Percentiles rank a stretch among this genome's conserved stretches.
phyloP scores from a whole-genome alignment of 2,113 vertebrate genomes.

The Cynopterus brachyotis region DNA sequence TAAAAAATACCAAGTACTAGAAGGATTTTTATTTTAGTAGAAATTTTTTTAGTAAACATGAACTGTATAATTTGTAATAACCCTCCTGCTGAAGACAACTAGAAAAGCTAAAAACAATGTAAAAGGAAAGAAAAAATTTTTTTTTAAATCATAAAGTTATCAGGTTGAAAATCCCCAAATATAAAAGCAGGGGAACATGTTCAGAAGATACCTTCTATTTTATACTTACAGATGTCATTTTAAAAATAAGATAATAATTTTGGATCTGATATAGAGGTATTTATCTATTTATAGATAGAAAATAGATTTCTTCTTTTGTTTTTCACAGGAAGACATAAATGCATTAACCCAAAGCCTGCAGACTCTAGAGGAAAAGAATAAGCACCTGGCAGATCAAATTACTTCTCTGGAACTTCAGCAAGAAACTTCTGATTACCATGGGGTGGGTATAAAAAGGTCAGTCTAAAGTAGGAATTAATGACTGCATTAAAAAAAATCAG shows the following conservation, averaged over 20 bases:
- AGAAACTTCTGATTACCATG: constrained; percentile 70
- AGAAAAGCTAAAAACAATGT: not conserved
- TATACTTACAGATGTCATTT: not conserved
- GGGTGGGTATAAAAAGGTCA: constrained; percentile 77
- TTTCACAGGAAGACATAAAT: constrained; percentile 77
- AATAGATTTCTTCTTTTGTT: constrained; percentile 39
- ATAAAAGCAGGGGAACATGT: not conserved
- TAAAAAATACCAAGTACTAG: constrained; percentile 19
- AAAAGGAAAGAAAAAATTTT: not conserved
- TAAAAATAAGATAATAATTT: not conserved
- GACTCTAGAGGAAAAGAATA: constrained; percentile 80
- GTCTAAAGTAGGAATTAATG: not conserved
- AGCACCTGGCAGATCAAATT: constrained; percentile 72
- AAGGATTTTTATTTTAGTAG: not conserved
- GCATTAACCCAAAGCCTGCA: constrained; percentile 75
- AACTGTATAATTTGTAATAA: not conserved
- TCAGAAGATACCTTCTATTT: not conserved
- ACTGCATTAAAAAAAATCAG: not conserved
- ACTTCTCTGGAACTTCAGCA: constrained; percentile 76
- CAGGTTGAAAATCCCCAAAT: not conserved
- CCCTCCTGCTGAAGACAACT: not conserved
- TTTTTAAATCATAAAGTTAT: not conserved
- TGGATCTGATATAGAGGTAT: not conserved
- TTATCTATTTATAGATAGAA: not conserved
- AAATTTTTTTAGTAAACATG: not conserved